Conservation (phyloP, 2,888 invertebrate species). For the Sepioteuthis lessoniana region DNA sequence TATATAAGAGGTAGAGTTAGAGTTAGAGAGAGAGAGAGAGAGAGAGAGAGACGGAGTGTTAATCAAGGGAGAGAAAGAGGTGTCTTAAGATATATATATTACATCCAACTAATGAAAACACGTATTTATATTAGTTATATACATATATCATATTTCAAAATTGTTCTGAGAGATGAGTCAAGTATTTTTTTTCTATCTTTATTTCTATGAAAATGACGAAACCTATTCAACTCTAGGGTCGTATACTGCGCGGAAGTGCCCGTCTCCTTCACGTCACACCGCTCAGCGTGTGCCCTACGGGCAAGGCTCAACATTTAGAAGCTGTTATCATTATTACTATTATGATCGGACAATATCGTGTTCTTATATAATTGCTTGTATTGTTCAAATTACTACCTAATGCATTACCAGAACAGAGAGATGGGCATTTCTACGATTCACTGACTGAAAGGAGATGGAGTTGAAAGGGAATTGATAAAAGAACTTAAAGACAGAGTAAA, state of each 20-base stretch:
- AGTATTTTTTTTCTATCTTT: background rate
- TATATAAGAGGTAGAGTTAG: too few relatives aligned
- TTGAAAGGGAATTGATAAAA: background rate
- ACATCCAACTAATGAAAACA: background rate
- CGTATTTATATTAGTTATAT: background rate
- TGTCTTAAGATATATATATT: too few relatives aligned
- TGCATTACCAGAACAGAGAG: background rate
- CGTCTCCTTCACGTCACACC: conserved; percentile 21
- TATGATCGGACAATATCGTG: conserved; percentile 21
- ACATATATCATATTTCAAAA: conserved; percentile 15
- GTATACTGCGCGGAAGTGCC: background rate
- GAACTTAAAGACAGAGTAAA: background rate
- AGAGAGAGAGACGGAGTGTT: too few relatives aligned
- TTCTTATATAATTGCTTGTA: background rate
- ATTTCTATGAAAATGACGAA: background rate
- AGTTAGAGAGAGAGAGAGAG: too few relatives aligned
- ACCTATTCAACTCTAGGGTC: background rate
- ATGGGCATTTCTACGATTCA: background rate
- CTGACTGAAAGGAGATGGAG: background rate
- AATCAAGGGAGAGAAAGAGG: too few relatives aligned
- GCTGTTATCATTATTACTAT: conserved; percentile 33
- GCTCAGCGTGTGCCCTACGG: conserved; percentile 33
- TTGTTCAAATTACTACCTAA: background rate
- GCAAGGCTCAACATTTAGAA: conserved; percentile 1
- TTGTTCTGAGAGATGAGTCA: background rate